Evolutionary conservation across 30 jellyfish, hydroid and myxozoan species (phyloP).

Genomic region (Clytia hemisphaerica): DNA sequence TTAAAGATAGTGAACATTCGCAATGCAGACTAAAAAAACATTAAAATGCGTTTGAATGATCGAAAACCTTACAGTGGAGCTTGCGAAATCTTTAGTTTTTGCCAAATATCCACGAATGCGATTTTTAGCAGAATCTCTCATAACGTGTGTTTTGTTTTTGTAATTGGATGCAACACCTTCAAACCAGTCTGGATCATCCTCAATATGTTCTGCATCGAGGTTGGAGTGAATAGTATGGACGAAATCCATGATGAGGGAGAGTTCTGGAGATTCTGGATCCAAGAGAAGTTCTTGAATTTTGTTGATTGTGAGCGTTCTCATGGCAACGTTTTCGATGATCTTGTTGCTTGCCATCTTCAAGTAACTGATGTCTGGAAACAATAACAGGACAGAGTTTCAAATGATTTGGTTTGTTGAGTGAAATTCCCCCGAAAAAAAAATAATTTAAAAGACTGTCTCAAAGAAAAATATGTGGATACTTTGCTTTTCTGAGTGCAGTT

Average conservation of each 20-base stretch:
- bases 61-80: constrained; percentile 40
- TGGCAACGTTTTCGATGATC: constrained; percentile 32
- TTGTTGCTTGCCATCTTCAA: constrained; percentile 69
- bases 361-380: constrained; percentile 57
- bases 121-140: constrained; percentile 57
- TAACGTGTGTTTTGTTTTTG: constrained; percentile 54
- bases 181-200: constrained; percentile 96
- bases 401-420: too few relatives aligned
- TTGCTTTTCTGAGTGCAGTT: too few relatives aligned
- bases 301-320: constrained; percentile 30
- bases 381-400: neutral
- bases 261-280: constrained; percentile 58
- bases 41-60: neutral
- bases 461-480: too few relatives aligned
- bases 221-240: constrained; percentile 35
- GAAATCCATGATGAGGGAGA: constrained; percentile 45
- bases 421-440: too few relatives aligned
- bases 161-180: constrained; percentile 47
- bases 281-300: constrained; percentile 20
- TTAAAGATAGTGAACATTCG: neutral
- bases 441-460: too few relatives aligned
- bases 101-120: constrained; percentile 72
- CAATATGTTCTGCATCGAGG: constrained; percentile 60
- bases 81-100: constrained; percentile 61
- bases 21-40: neutral